Percentiles rank a stretch among this genome's conserved stretches.
Evolutionary conservation across 1,140 invertebrate species (phyloP).

Genomic region (Thaumetopoea pityocampa): DNA sequence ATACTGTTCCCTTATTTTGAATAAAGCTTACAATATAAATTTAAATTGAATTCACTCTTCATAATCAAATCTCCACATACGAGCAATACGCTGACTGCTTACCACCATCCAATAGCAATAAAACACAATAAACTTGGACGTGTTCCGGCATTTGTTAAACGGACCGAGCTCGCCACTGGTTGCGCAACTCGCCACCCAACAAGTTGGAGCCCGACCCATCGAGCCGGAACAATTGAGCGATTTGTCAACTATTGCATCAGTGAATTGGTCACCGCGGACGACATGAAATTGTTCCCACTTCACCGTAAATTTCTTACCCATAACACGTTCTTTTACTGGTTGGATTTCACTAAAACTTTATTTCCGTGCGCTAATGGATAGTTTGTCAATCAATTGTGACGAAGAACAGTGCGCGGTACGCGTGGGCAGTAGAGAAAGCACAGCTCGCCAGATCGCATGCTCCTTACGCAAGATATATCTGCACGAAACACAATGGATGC

Average conservation of each 20-base stretch:
- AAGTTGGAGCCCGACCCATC: slow-evolving; percentile 35
- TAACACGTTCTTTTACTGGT: slow-evolving; percentile 29
- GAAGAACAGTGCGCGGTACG: slow-evolving; percentile 43
- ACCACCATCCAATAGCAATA: slow-evolving; percentile 44
- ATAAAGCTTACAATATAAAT: slow-evolving; percentile 6
- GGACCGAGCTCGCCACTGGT: slow-evolving; percentile 31
- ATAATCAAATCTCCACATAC: slow-evolving; percentile 19
- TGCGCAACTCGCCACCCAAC: slow-evolving; percentile 57
- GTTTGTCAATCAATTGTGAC: slow-evolving; percentile 47
- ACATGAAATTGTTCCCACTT: slow-evolving; percentile 14
- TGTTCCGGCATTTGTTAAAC: slow-evolving; percentile 60
- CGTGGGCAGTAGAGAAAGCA: slow-evolving; percentile 48
- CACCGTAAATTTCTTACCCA: slow-evolving; percentile 3
- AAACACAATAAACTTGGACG: slow-evolving; percentile 53
- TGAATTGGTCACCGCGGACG: slow-evolving; percentile 45
- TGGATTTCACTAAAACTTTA: slow-evolving; percentile 31
- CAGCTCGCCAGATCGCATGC: slow-evolving; percentile 45
- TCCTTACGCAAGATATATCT: slow-evolving; percentile 70
- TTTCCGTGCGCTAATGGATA: slow-evolving; percentile 50
- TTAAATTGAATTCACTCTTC: slow-evolving; percentile 13
- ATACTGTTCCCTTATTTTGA: too few species aligned
- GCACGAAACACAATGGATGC: slow-evolving; percentile 63
- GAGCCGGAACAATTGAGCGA: slow-evolving; percentile 65
- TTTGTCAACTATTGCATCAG: slow-evolving; percentile 67
- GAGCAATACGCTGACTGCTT: slow-evolving; percentile 8